Evolutionary conservation across 2,888 invertebrate genomes (phyloP).

Genomic region (Euzetes globulus): DNA sequence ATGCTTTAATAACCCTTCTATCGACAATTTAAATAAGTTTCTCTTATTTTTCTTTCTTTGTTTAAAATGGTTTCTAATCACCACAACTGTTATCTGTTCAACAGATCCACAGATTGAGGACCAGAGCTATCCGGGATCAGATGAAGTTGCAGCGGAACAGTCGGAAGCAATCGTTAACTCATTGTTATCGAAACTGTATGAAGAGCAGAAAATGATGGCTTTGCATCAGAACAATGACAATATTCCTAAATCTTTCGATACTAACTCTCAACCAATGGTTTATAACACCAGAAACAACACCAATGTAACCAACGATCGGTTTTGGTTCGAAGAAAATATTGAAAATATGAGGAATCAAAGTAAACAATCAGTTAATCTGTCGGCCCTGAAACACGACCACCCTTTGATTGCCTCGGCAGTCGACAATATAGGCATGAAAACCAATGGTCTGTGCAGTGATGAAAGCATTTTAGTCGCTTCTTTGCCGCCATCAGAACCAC

Average conservation of each 20-base stretch:
- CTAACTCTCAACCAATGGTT: background rate
- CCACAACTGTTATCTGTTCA: background rate
- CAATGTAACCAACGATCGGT: conserved; percentile 5
- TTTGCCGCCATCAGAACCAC: background rate
- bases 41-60: background rate
- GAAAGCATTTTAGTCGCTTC: conserved; percentile 26
- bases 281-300: background rate
- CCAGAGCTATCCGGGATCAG: background rate
- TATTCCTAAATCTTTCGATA: background rate
- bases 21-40: background rate
- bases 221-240: conserved; percentile 19
- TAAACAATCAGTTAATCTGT: conserved; percentile 15
- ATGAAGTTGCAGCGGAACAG: conserved; percentile 6
- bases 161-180: background rate
- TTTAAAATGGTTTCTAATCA: background rate
- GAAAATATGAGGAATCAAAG: conserved; percentile 11
- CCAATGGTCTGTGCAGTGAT: background rate
- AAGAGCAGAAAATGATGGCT: conserved; percentile 18
- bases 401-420: conserved; percentile 17
- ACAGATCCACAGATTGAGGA: background rate
- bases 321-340: conserved; percentile 3
- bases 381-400: conserved; percentile 27
- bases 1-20: background rate
- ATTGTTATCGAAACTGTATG: conserved; percentile 10
- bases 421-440: background rate